These are phyloP conservation scores for Apodemia mormo DNA, from an alignment of 2,888 invertebrate species.

Conservation along the genomic window DNA sequence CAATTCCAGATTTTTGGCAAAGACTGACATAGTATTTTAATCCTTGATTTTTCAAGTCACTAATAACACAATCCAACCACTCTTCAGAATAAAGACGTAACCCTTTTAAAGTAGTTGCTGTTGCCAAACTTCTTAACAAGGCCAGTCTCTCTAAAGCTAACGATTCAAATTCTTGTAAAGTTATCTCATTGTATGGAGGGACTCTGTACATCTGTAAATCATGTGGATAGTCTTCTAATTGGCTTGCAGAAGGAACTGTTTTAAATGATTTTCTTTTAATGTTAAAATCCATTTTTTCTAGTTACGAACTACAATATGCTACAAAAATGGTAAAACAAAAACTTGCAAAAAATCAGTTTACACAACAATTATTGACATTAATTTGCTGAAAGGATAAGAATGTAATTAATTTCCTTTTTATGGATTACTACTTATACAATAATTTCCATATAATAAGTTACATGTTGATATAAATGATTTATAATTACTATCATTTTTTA, in stretches of 20 bases:
- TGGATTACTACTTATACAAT: neutral
- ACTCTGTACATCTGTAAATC: slow-evolving; percentile 90
- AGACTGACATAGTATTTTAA: slow-evolving; percentile 84
- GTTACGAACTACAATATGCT: neutral
- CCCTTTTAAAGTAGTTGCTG: slow-evolving; percentile 84
- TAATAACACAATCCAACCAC: slow-evolving; percentile 84
- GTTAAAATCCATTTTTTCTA: slow-evolving; percentile 49
- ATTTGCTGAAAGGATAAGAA: neutral
- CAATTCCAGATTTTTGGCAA: slow-evolving; percentile 78
- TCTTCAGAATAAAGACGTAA: slow-evolving; percentile 84
- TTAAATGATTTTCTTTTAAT: slow-evolving; percentile 64
- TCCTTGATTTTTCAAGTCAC: slow-evolving; percentile 85
- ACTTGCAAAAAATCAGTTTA: neutral
- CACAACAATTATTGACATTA: neutral
- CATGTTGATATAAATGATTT: too few relatives aligned
- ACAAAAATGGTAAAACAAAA: neutral
- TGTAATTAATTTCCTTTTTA: neutral
- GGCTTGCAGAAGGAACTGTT: slow-evolving; percentile 58
- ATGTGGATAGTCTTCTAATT: slow-evolving; percentile 84
- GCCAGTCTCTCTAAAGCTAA: slow-evolving; percentile 92
- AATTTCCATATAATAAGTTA: too few relatives aligned
- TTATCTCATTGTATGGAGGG: slow-evolving; percentile 88
- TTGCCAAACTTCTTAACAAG: slow-evolving; percentile 89
- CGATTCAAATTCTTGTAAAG: slow-evolving; percentile 92
- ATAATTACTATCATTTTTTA: too few relatives aligned